Base-by-base conservation (phyloP, 2,113 vertebrate genomes). In the Colossoma macropomum region DNA sequence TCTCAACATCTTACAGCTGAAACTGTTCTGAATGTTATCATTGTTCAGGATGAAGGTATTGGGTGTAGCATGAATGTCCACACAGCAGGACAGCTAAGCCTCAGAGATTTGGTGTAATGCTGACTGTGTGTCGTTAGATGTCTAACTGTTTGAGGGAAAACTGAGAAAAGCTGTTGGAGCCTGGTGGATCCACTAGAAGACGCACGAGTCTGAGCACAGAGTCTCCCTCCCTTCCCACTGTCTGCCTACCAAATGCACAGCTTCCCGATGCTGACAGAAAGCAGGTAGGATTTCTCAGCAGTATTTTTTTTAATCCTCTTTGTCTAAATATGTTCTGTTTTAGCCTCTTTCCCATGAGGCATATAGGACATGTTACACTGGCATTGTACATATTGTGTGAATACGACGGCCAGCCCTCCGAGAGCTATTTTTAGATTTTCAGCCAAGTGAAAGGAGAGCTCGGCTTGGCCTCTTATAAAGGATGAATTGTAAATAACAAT, bases 211-310 rank as follows among this genome's bases (percentile, higher is more conserved):
- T 71, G 34, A 38, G 34, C 68, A 71, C 34, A n/a, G 3, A 41
- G 6, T 1, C 23, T 27, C 23, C 45, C 59, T 38, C 48, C 60
- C 30, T 59, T 32, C 50, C 10, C n/a, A 52, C 28, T 27, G 60
- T 10, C 75, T 77, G 5, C 60, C 60, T 74, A 60, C 78, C 74
- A 54, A 78, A 78, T 84, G 75, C 85, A 86, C 85, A 74, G 54
- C 34, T 41, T 69, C 54, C 74, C 66, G 69, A 90, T 90, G 89
- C 80, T 86, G 81, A 81, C 89, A 70, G 86, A 90, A 86, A 90
- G 65, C 89, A 90, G 89, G 89, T 90, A 85, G 80, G 71, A 52
- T 2, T 48, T 60, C 48, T 66, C 8, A 32, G 3, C n/a, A 34
- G 0, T 3, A 9, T 28, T 70, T 50, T n/a, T 52, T 60, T 45